Evolutionary conservation across 2,113 vertebrate genomes (phyloP), one percentile per base, ranked within the genome.

Genomic region (Antigone vipio): DNA sequence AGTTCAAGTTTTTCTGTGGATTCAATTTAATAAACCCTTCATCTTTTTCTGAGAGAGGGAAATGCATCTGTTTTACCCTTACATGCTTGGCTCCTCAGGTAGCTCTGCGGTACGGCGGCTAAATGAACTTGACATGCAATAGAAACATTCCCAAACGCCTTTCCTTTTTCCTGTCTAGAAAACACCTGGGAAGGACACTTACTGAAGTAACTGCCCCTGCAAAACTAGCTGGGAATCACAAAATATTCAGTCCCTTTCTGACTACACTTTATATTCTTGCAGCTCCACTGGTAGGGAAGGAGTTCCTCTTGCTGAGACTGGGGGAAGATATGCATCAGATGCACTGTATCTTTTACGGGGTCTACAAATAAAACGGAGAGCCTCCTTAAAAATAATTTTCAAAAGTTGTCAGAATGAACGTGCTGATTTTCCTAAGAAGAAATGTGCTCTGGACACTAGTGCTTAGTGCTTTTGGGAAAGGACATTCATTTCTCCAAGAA

Each of bases 181-280:
- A 76, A 83, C 32, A 75, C 22, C 34, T 66, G 15, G 29, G 38
- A 85, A 80, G 26, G 59, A 66, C 55, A 75, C 62, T 89, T 59
- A 84, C 23, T 69, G 45, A 83, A 11, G 11, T 53, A 96, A 91
- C 62, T 40, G 21, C 6, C 74, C 73, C 71, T 85, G 77, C 55
- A 87, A 92, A 91, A 88, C 76, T 85, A 94, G n/a, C 47, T 78
- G 68, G 34, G 30, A 81, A 81, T 49, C 72, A 59, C 79, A 89
- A 95, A 92, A 88, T 45, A 90, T 20, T 93, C 60, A 67, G n/a
- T 34, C 34, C 81, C 53, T 94, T 88, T 90, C 88, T 85, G 76
- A 72, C 93, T 92, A 76, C 17, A 34, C n/a, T 95, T 80, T n/a
- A 30, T 59, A 71, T 34, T 80, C 82, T 71, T 72, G 47, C 63